A percentile compares a stretch with the other conserved stretches of the same genome.
These are phyloP conservation scores for Sminthurides bifidus DNA, from an alignment of 1,140 invertebrate genomes.

Conservation along the genomic window DNA sequence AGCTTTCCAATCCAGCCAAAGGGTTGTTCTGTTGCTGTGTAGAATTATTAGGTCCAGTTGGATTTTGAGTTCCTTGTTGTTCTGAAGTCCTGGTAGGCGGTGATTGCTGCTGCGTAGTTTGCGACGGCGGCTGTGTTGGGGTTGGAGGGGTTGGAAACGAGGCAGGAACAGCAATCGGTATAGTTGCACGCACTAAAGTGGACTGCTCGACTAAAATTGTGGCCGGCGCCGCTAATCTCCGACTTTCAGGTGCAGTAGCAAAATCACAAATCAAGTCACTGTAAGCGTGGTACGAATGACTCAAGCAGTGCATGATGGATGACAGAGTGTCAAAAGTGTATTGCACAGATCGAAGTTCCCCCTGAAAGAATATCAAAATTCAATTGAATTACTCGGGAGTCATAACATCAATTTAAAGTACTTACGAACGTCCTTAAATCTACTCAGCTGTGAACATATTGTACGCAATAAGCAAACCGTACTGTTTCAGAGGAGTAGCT, in stretches of 20 bases:
- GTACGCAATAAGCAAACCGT: no score
- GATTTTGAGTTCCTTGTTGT: background rate
- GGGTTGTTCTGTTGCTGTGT: background rate
- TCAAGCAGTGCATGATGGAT: conserved; percentile 65
- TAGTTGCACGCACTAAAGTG: conserved; percentile 47
- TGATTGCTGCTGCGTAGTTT: conserved; percentile 3
- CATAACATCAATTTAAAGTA: no score
- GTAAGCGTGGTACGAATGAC: conserved; percentile 74
- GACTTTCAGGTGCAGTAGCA: conserved; percentile 47
- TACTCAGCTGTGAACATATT: no score
- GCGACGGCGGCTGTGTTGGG: conserved; percentile 29
- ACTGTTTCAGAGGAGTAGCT: no score
- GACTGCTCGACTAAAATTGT: conserved; percentile 61
- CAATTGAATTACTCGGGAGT: no score
- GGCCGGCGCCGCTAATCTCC: conserved; percentile 52
- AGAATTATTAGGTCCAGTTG: background rate
- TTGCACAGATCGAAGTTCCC: conserved; percentile 41
- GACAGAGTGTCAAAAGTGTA: conserved; percentile 56
- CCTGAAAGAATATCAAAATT: conserved; percentile 12
- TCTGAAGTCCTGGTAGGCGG: background rate
- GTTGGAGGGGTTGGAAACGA: conserved; percentile 19
- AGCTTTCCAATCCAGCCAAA: no score
- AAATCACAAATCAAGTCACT: conserved; percentile 72
- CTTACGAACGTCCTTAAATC: no score
- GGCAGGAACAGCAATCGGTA: conserved; percentile 44